Percentiles rank a stretch among this genome's conserved stretches.
Conservation (phyloP, 2,797 vertebrate species). For the Platalea minor region DNA sequence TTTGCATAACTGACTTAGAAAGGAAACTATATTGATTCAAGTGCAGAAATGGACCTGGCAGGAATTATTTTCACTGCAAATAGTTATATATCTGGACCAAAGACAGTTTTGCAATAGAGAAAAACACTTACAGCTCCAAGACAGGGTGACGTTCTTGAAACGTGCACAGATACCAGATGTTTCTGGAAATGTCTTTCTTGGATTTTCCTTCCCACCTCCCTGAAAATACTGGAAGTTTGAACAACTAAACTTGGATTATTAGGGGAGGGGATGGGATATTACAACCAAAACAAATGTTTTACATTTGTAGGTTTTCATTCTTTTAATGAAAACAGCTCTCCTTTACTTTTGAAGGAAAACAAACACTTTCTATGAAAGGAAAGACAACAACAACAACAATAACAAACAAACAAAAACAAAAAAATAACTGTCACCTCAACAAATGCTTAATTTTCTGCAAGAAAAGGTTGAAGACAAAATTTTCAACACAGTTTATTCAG, state of each 20-base stretch:
- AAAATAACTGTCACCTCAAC: background rate
- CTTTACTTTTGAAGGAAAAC: background rate
- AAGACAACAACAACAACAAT: background rate
- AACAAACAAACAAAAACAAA: background rate
- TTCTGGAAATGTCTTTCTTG: background rate
- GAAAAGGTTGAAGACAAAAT: background rate
- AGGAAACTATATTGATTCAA: background rate
- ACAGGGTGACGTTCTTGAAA: background rate
- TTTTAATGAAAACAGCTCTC: background rate
- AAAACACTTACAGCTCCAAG: background rate
- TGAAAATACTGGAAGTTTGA: background rate
- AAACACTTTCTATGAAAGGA: background rate
- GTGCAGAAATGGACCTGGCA: background rate
- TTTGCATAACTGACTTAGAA: background rate
- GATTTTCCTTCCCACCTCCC: background rate
- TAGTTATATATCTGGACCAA: background rate
- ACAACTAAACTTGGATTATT: background rate
- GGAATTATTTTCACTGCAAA: background rate
- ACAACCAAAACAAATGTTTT: background rate
- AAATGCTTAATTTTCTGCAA: background rate
- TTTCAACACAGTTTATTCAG: background rate
- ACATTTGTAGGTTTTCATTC: background rate
- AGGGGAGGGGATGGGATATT: background rate
- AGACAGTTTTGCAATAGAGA: background rate
- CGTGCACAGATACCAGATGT: background rate